These are phyloP conservation scores for Chloroclystis v-ata DNA, from an alignment of 2,888 invertebrate genomes.

Conservation along the genomic window DNA sequence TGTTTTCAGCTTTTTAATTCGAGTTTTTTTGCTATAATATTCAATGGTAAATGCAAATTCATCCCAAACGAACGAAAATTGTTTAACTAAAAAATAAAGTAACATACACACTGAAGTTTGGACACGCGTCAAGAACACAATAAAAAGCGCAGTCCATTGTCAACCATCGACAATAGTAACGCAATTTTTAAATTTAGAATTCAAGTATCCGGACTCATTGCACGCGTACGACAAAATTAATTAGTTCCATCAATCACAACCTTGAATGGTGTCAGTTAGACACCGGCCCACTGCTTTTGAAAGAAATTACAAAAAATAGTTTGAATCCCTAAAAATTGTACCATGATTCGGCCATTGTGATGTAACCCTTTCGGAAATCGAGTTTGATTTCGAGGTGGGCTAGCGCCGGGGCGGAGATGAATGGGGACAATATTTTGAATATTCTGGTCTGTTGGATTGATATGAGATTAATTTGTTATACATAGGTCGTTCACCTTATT, in stretches of 20 bases:
- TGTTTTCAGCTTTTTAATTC: neutral
- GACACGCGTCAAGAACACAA: conserved; percentile 27
- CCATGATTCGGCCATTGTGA: conserved; percentile 69
- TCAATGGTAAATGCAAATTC: no score
- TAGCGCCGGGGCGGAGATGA: conserved; percentile 55
- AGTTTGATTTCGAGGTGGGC: conserved; percentile 52
- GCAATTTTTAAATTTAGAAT: conserved; percentile 55
- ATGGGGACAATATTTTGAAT: conserved; percentile 65
- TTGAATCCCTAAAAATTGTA: conserved; percentile 40
- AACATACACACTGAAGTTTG: conserved; percentile 1
- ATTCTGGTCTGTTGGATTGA: conserved; percentile 37
- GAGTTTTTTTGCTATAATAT: no score
- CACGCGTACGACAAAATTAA: conserved; percentile 69
- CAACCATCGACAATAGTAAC: conserved; percentile 42
- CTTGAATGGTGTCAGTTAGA: conserved; percentile 60
- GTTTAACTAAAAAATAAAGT: conserved; percentile 3
- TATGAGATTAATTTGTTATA: conserved; percentile 12
- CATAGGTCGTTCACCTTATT: conserved; percentile 13
- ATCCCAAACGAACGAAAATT: no score
- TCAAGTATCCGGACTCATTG: conserved; percentile 58
- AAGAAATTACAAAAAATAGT: conserved; percentile 47
- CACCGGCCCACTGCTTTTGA: conserved; percentile 61
- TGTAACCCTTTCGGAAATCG: conserved; percentile 51
- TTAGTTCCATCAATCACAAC: conserved; percentile 75
- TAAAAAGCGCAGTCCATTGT: conserved; percentile 50